A percentile compares a stretch with the other conserved stretches of the same genome.
Evolutionary conservation across 2,888 invertebrate species (phyloP).

Genomic region (Proisotoma minuta): DNA sequence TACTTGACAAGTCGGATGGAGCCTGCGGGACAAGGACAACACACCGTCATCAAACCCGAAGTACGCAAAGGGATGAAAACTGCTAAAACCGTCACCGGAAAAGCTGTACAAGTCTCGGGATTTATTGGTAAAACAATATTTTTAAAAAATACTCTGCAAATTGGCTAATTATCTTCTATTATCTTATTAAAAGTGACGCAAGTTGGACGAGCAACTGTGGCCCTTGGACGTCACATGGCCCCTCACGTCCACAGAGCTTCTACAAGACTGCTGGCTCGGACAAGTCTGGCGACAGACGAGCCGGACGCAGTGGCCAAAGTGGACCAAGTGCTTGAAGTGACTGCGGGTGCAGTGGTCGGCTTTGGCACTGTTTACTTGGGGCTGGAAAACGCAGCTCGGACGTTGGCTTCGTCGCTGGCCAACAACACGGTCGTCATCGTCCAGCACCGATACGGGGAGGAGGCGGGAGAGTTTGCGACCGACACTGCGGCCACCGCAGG

Average conservation of each 20-base stretch:
- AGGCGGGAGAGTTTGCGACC: conserved; percentile 62
- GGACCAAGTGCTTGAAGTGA: conserved; percentile 61
- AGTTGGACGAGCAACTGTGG: conserved; percentile 64
- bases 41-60: conserved; percentile 55
- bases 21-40: conserved; percentile 51
- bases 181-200: conserved; percentile 51
- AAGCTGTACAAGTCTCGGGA: conserved; percentile 65
- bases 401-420: conserved; percentile 55
- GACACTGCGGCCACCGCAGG: conserved; percentile 66
- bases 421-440: conserved; percentile 71
- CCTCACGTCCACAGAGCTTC: conserved; percentile 65
- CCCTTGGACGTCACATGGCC: conserved; percentile 63
- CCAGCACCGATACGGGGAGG: conserved; percentile 66
- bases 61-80: conserved; percentile 60
- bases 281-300: conserved; percentile 56
- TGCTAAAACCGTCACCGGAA: conserved; percentile 63
- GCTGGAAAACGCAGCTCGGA: conserved; percentile 62
- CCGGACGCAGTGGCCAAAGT: conserved; percentile 57
- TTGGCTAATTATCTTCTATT: neutral
- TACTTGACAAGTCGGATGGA: conserved; percentile 59
- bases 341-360: conserved; percentile 67
- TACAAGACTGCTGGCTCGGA: conserved; percentile 58
- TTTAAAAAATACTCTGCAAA: neutral
- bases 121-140: conserved; percentile 56
- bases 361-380: conserved; percentile 67